phyloP scores from a whole-genome alignment of 1,140 invertebrate genomes.

The Cataglyphis hispanica region DNA sequence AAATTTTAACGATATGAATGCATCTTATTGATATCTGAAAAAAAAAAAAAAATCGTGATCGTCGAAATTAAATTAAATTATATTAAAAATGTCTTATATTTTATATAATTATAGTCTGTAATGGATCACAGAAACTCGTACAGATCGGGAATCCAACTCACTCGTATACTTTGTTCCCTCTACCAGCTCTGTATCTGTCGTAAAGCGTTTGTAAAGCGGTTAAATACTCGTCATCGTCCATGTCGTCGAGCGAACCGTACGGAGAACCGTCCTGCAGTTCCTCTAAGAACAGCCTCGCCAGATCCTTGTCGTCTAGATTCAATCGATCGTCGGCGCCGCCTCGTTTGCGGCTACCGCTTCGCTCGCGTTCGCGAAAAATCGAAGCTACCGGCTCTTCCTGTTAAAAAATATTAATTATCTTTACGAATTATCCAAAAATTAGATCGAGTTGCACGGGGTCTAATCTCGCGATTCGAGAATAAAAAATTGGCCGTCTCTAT shows the following conservation, averaged over 20 bases:
- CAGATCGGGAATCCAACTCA: slow-evolving; percentile 39
- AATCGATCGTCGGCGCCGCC: slow-evolving; percentile 46
- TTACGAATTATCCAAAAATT: no score
- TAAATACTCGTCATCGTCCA: slow-evolving; percentile 69
- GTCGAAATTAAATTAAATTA: no score
- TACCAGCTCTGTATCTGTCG: slow-evolving; percentile 71
- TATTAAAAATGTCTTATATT: no score
- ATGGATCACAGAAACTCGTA: not conserved
- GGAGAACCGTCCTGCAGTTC: slow-evolving; percentile 66
- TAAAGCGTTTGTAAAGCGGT: slow-evolving; percentile 69
- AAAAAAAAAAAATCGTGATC: no score
- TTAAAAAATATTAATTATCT: slow-evolving; percentile 4
- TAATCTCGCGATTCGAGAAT: not conserved
- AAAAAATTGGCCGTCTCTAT: not conserved
- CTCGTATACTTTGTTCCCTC: slow-evolving; percentile 70
- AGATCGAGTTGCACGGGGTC: not conserved
- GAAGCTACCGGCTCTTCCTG: slow-evolving; percentile 76
- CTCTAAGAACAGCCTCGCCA: slow-evolving; percentile 73
- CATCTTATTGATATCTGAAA: no score
- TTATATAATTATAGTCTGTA: not conserved
- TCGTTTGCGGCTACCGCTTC: slow-evolving; percentile 71
- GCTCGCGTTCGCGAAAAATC: slow-evolving; percentile 81
- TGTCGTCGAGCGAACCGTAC: slow-evolving; percentile 53
- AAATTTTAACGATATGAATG: no score
- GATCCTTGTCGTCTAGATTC: slow-evolving; percentile 65